phyloP scores from a whole-genome alignment of 2,797 vertebrate genomes.

The Micrastur ruficollis region DNA sequence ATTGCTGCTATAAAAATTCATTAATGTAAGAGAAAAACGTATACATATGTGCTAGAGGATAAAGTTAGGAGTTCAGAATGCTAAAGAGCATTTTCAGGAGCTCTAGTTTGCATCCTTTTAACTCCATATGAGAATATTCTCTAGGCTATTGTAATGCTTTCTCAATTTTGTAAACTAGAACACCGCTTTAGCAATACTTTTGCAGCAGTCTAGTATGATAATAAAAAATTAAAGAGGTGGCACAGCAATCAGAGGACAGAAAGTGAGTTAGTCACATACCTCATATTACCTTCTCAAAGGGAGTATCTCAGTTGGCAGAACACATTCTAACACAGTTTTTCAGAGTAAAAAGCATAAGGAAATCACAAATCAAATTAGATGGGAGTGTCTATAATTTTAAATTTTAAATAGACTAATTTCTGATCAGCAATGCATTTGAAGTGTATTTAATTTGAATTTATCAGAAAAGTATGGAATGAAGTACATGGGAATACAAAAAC shows the following conservation, averaged over 20 bases:
- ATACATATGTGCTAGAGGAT: constrained; percentile 38
- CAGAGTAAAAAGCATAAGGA: constrained; percentile 10
- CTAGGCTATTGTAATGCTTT: not conserved
- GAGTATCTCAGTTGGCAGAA: constrained; percentile 24
- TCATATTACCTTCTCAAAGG: constrained; percentile 12
- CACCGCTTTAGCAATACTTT: not conserved
- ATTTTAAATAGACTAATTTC: constrained; percentile 10
- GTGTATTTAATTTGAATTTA: constrained; percentile 47
- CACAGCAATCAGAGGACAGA: not conserved
- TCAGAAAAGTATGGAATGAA: constrained; percentile 41
- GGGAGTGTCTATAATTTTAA: not conserved
- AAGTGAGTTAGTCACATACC: not conserved
- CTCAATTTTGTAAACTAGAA: constrained; percentile 24
- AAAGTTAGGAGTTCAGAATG: constrained; percentile 47
- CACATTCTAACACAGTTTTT: not conserved
- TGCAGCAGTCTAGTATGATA: not conserved
- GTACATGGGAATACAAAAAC: not conserved
- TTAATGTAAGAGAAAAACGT: constrained; percentile 55
- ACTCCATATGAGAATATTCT: not conserved
- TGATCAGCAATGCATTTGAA: not conserved
- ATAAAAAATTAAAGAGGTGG: not conserved
- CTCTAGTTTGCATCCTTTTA: not conserved
- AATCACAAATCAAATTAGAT: constrained; percentile 42
- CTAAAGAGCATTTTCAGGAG: constrained; percentile 15
- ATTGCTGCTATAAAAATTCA: constrained; percentile 63